phyloP scores from a whole-genome alignment of 2,888 invertebrate species.

The Junonia oenone region DNA sequence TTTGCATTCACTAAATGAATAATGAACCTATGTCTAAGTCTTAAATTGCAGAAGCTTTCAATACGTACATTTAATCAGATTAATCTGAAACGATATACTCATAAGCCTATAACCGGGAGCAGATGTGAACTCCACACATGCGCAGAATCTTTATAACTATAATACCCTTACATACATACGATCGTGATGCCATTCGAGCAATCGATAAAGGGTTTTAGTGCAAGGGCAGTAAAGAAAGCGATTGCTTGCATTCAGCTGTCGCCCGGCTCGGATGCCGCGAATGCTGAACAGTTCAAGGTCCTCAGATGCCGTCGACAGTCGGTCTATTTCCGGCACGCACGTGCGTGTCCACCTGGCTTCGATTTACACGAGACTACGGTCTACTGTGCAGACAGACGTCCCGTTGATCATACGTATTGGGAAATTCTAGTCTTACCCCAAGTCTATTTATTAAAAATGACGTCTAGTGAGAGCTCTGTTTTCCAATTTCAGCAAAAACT shows the following conservation, averaged over 20 bases:
- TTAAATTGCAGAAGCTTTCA: neutral
- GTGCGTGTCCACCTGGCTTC: neutral
- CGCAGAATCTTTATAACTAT: neutral
- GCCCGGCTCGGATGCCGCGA: no score
- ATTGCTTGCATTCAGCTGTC: neutral
- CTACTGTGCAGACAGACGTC: no score
- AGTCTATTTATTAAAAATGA: no score
- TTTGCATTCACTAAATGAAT: no score
- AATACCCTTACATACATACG: neutral
- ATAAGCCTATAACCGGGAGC: neutral
- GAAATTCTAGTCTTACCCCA: no score
- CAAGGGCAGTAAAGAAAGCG: neutral
- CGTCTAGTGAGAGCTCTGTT: no score
- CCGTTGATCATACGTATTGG: no score
- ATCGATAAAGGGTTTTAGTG: neutral
- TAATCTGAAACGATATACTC: neutral
- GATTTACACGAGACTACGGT: neutral
- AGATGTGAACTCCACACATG: neutral
- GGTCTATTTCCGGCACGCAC: slow-evolving; percentile 8
- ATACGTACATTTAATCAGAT: neutral
- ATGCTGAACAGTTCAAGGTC: slow-evolving; percentile 11
- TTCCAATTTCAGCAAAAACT: no score
- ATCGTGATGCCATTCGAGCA: neutral
- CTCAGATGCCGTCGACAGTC: neutral
- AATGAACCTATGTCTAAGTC: no score